Evolutionary conservation across 1,140 invertebrate species (phyloP), one percentile per base, ranked within the genome.

Genomic region (Monomorium pharaonis): DNA sequence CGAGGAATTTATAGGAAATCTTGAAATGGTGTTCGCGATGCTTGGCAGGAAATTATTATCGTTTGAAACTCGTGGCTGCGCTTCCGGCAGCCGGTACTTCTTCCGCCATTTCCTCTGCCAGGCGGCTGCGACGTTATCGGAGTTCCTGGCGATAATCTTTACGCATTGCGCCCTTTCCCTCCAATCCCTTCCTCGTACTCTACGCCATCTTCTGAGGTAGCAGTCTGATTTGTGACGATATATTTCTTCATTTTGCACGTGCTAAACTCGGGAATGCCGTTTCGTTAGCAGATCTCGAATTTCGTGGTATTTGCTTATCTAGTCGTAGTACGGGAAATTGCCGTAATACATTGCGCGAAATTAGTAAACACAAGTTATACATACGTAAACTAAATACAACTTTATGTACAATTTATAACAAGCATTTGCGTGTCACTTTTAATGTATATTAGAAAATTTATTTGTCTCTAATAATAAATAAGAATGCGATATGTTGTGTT

Each of bases 141-240:
- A 86, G 63, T 88, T 89, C 70, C 87, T 69, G 47, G 72, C 84
- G 86, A 88, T 89, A 85, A 91, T 89, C 90, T 91, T 75, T 65
- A 21, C 65, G 60, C 69, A 80, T 81, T 60, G 62, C 60, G 24
- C 49, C 44, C 65, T 63, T n/a, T 67, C 44, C 51, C 70, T n/a
- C 62, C 33, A 72, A 47, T 18, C 44, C 60, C 42, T n/a, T 65
- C 27, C 44, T 70, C 37, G 49, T 80, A 90, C 90, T 91, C 78
- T 72, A 54, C 47, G 58, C 84, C 86, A 74, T 80, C 86, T 78
- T 84, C 72, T 63, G 72, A 88, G 85, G 76, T 65, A 84, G 44
- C 69, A 44, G 67, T 86, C 88, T 93, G 93, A 93, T 93, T 93
- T 92, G 92, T 92, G 87, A 84, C 70, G 60, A 65, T 85, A 85